Percentiles rank a stretch among this genome's conserved stretches.
Conservation (phyloP, 2,888 invertebrate genomes). For the Parasteatoda lunata region DNA sequence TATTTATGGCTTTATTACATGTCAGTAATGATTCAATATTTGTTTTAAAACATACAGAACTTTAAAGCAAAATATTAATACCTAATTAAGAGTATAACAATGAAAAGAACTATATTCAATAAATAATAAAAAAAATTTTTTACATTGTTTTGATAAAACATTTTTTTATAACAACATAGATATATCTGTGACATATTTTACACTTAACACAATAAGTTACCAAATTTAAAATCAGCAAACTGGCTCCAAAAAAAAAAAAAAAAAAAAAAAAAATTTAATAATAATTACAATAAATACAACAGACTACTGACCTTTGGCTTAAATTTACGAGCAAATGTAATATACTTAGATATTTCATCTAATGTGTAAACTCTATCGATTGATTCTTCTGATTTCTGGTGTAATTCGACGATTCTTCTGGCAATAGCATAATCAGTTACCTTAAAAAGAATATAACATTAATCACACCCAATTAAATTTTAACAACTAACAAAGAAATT, state of each 20-base stretch:
- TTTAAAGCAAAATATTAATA: too few species aligned
- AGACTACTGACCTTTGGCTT: conserved; percentile 84
- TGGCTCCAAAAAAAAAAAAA: background rate
- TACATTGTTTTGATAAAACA: too few species aligned
- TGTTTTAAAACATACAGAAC: too few species aligned
- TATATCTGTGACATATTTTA: background rate
- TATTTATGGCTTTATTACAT: too few species aligned
- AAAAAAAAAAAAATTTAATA: background rate
- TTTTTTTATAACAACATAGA: background rate
- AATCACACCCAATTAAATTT: too few species aligned
- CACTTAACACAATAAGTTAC: background rate
- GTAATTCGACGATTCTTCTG: conserved; percentile 93
- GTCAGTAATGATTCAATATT: too few species aligned
- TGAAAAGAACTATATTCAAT: too few species aligned
- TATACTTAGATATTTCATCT: conserved; percentile 93
- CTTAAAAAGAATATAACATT: conserved; percentile 74
- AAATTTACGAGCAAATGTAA: conserved; percentile 96
- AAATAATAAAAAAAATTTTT: too few species aligned
- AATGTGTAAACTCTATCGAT: conserved; percentile 81
- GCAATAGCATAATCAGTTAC: conserved; percentile 98
- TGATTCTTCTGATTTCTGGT: conserved; percentile 85
- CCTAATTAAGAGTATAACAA: too few species aligned
- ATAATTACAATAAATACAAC: background rate
- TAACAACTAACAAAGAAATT: too few species aligned
- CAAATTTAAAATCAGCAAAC: background rate